Evolutionary conservation across 2,888 invertebrate species (phyloP), one percentile per base, ranked within the genome.

Genomic region (Agonopterix heracliana): DNA sequence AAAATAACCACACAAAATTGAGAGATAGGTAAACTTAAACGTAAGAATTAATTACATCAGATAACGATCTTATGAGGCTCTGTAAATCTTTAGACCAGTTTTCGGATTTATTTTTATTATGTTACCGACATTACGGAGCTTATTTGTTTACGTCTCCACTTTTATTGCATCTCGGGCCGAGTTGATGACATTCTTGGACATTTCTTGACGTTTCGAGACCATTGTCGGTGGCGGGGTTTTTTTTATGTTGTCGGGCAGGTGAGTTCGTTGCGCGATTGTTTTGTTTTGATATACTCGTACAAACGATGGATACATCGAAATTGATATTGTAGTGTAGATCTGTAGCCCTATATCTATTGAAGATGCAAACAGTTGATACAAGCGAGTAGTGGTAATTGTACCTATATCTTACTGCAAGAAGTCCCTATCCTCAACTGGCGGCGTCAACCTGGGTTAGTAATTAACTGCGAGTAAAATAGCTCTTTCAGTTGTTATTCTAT

Each of bases 41-140:
- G 45, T 41, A 48, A 45, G 48, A 47, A 69, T 69, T 67, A 65
- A 66, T 68, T 67, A 63, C 62, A 47, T 47, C 34, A 46, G 67
- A 67, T 69, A 63, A 60, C 60, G 51, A 68, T 68, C 67, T 57
- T 46, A 56, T 51, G 56, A 50, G 56, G 52, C 60, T 63, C 56
- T 50, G 59, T 63, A 64, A 61, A 66, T 61, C 60, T 61, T 53
- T 55, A 50, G 59, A 66, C 64, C 61, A 59, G 64, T 62, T 56
- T 58, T 57, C 52, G 55, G 57, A 62, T 63, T 64, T 68, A 64
- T 26, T 26, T 17, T 26, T 26, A 26, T 26, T 26, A 26, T 26
- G 14, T 46, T 38, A 46, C 35, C 17, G 40, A 35, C 51, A 41
- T 54, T 54, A 53, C 44, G 45, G 48, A 41, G 48, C 45, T 56